Base-by-base conservation (phyloP, 2,797 vertebrate species). In the Betta splendens region DNA sequence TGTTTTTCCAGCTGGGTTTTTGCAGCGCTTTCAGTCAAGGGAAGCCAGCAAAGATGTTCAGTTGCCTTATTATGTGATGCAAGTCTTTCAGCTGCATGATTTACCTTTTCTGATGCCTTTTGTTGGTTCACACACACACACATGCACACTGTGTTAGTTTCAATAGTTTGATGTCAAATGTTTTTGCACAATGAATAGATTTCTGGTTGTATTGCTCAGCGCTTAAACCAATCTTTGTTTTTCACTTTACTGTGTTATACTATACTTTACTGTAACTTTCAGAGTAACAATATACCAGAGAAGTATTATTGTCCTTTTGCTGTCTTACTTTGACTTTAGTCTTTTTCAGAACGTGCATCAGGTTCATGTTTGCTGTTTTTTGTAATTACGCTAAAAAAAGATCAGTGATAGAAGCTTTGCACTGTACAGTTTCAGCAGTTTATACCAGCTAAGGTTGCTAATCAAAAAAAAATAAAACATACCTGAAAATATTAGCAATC, bases 11-110 rank as follows among this genome's bases (percentile, higher is more conserved):
- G 59, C 20, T 16, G 44, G 49, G 16, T 36, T 44, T 60, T 22
- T 22, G 45, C 22, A 54, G 47, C 55, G 33, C 52, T 72, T 57
- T 69, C 29, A 26, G 53, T 20, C 60, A 12, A 57, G 45, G n/a
- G 58, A 42, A 40, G 65, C 52, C 12, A 1, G 20, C 23, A 32
- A 9, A 50, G 50, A 68, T 15, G 68, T 70, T 79, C 57, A 66
- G 62, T 67, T 66, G 84, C 82, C 81, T 86, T 86, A 79, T 40
- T 26, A 64, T 33, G 50, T 37, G 66, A 52, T 46, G 6, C 16
- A 28, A 18, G 60, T 66, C 48, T 56, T 57, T 72, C 35, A 22
- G 5, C 57, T 44, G 63, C 50, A 69, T 75, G 42, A 51, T 44
- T 43, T 22, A 9, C 22, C 11, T 15, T 26, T 47, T 42, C n/a